phyloP scores from a whole-genome alignment of 2,113 vertebrate species.

The Xiphophorus hellerii region DNA sequence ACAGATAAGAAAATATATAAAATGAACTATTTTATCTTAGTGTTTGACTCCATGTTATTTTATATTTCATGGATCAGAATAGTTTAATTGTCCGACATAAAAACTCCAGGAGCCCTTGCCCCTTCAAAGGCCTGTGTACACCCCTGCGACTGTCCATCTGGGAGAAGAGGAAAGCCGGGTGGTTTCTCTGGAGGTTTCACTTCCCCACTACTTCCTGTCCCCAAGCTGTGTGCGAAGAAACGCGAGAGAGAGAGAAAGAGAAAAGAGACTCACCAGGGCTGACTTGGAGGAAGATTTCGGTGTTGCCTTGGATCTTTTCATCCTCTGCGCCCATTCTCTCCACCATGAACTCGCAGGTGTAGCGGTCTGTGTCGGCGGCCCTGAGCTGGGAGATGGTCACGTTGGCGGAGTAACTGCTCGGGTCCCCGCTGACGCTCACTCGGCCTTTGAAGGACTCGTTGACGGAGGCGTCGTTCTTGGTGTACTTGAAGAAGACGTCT shows the following conservation, averaged over 20 bases:
- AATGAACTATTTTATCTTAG: too few relatives aligned
- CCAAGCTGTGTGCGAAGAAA: background rate
- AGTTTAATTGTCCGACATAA: too few relatives aligned
- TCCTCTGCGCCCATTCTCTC: background rate
- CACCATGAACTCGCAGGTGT: constrained; percentile 69
- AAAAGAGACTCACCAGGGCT: constrained; percentile 57
- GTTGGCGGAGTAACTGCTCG: constrained; percentile 17
- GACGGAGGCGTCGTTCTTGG: fast-evolving
- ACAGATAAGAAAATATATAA: too few relatives aligned
- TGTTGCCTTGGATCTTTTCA: background rate
- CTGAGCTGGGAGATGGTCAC: constrained; percentile 68
- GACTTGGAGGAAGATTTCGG: constrained; percentile 68
- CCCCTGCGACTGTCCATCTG: too few relatives aligned
- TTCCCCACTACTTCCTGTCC: background rate
- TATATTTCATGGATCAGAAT: too few relatives aligned
- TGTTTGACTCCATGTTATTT: too few relatives aligned
- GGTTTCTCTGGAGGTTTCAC: too few relatives aligned
- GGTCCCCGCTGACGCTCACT: constrained; percentile 35
- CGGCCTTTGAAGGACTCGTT: background rate
- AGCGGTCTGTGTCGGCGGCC: constrained; percentile 66
- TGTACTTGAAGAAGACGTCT: constrained; percentile 50
- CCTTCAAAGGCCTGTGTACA: too few relatives aligned
- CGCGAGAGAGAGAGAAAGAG: background rate
- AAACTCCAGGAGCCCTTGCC: too few relatives aligned
- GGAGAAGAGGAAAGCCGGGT: too few relatives aligned